Evolutionary conservation across 2,888 invertebrate genomes (phyloP).

Genomic region (Griposia aprilina): DNA sequence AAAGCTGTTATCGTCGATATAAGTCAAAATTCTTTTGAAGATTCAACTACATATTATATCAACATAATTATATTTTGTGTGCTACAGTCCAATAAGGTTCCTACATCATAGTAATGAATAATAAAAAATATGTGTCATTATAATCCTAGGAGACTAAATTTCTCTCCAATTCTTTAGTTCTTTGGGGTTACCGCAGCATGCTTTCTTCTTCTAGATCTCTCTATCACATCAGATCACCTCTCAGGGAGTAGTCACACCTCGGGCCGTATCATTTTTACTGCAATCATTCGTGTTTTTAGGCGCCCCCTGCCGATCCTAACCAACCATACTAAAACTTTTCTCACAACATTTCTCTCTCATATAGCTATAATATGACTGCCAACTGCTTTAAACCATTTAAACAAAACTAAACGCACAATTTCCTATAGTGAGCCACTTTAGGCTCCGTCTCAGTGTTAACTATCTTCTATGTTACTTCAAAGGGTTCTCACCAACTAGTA

Average conservation of each 20-base stretch:
- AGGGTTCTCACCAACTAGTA: slow-evolving; percentile 58
- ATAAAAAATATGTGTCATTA: too few species aligned
- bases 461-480: slow-evolving; percentile 55
- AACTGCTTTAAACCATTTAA: slow-evolving; percentile 17
- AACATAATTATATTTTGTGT: neutral
- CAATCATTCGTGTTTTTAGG: neutral
- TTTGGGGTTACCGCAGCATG: neutral
- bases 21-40: neutral
- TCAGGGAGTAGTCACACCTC: neutral
- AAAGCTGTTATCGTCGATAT: too few species aligned
- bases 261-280: neutral
- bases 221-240: neutral
- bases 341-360: neutral
- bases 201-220: neutral
- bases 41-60: neutral
- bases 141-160: too few species aligned
- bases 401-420: slow-evolving; percentile 37
- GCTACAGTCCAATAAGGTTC: neutral
- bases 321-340: neutral
- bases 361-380: neutral
- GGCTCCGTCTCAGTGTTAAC: slow-evolving; percentile 37
- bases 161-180: neutral
- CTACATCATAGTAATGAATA: neutral
- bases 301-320: neutral
- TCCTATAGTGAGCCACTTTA: slow-evolving; percentile 29